phyloP scores from a whole-genome alignment of 64 coral and sea anemone genomes.

The Dendrophyllia cribrosa region DNA sequence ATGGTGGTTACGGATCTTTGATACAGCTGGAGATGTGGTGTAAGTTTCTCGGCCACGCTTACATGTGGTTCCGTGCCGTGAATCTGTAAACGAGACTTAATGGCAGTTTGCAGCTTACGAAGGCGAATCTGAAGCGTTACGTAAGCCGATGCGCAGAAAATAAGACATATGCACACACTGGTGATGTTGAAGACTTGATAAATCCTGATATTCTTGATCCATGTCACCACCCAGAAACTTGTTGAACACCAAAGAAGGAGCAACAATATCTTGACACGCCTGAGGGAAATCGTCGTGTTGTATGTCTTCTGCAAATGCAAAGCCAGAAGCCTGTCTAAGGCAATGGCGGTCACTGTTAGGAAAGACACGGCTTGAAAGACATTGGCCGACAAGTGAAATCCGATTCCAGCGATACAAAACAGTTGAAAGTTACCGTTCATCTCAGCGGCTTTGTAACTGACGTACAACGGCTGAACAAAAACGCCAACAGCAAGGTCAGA shows the following conservation, averaged over 20 bases:
- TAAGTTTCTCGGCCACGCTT: not conserved
- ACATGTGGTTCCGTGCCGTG: not conserved
- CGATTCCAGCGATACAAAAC: conserved; percentile 25
- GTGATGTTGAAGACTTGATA: conserved; percentile 27
- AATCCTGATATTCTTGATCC: conserved; percentile 13
- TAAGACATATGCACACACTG: not conserved
- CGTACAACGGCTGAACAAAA: conserved; percentile 3
- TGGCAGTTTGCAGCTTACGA: not conserved
- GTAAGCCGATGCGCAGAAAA: conserved; percentile 17
- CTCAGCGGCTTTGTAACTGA: conserved; percentile 20
- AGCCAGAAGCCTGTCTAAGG: not conserved
- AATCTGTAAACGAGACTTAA: not conserved
- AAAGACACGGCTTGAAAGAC: conserved; percentile 41
- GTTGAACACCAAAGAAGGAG: not conserved
- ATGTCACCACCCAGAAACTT: conserved; percentile 13
- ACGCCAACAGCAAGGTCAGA: conserved; percentile 16
- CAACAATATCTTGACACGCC: not conserved
- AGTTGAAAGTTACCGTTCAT: conserved; percentile 13
- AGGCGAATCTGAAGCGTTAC: conserved; percentile 18
- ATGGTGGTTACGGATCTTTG: conserved; percentile 19
- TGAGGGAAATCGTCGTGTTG: not conserved
- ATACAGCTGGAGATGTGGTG: conserved; percentile 31
- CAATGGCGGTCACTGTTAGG: conserved; percentile 22
- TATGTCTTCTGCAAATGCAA: not conserved
- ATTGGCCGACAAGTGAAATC: conserved; percentile 17